Evolutionary conservation across 2,888 invertebrate genomes (phyloP), one percentile per base, ranked within the genome.

Genomic region (Luperina testacea): DNA sequence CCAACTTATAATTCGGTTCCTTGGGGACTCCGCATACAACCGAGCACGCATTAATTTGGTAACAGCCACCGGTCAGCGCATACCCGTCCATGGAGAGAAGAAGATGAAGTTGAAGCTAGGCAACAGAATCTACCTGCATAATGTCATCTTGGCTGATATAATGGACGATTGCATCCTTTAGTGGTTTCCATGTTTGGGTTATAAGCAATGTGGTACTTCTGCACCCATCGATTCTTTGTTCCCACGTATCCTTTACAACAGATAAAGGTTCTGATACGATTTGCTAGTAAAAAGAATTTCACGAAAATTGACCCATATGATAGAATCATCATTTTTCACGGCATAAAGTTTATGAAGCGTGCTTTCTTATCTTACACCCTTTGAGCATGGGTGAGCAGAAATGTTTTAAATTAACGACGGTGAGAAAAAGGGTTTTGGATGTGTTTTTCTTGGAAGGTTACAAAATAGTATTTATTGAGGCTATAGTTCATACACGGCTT

Each of bases 271-370:
- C 70, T 45, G 74, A 75, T 80, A 80, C 69, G 78, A 80, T 88
- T 82, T 75, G 64, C 81, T 72, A 83, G 81, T 79, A 85, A 81
- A 85, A 85, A 77, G 75, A 79, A 76, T 88, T 84, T 82, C 83
- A 89, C 81, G 87, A 82, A 88, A 90, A 90, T 82, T 90, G 92
- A 92, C 90, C 91, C 91, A 84, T 89, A 81, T 85, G 90, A 87
- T 89, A 83, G 87, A 88, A 81, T 80, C 75, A 88, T 89, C 90
- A 90, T 92, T 93, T 92, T 90, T 92, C 92, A 91, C 84, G 71
- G 80, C 89, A 85, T 91, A 76, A 91, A 92, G 83, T 93, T 93
- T 93, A 94, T 93, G 92, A 91, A 84, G 86, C 90, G 91, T 88
- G 85, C 83, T 80, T 86, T 90, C 90, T 92, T 92, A 93, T 93